Percentiles rank a stretch among this genome's conserved stretches.
Evolutionary conservation across 2,888 invertebrate species (phyloP).

Genomic region (Stenodera caucasica): DNA sequence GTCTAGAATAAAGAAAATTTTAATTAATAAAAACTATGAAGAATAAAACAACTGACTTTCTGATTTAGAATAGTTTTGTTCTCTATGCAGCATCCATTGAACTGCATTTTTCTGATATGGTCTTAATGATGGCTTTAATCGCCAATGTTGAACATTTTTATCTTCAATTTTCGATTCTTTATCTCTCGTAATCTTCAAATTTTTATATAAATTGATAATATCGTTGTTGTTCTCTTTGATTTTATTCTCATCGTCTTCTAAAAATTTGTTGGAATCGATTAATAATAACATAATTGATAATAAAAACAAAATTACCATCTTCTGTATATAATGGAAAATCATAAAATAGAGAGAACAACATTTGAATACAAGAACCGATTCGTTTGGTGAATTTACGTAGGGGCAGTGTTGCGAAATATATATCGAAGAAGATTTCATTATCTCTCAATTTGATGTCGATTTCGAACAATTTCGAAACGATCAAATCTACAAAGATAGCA

Average conservation of each 20-base stretch:
- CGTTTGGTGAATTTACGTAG: slow-evolving; percentile 40
- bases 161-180: slow-evolving; percentile 6
- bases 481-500: slow-evolving; percentile 39
- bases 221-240: slow-evolving; percentile 24
- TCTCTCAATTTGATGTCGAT: slow-evolving; percentile 37
- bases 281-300: not conserved
- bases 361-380: slow-evolving; percentile 38
- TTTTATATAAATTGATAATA: slow-evolving; percentile 33
- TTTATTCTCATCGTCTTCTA: slow-evolving; percentile 16
- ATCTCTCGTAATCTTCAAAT: slow-evolving; percentile 14
- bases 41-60: slow-evolving; percentile 27
- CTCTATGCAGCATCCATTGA: slow-evolving; percentile 68
- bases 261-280: not conserved
- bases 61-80: slow-evolving; percentile 48
- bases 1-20: slow-evolving; percentile 30
- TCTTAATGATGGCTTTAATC: slow-evolving; percentile 61
- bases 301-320: not conserved
- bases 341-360: slow-evolving; percentile 40
- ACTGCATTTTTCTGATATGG: slow-evolving; percentile 69
- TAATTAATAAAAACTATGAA: slow-evolving; percentile 11
- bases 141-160: slow-evolving; percentile 49
- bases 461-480: slow-evolving; percentile 43
- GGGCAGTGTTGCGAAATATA: slow-evolving; percentile 44
- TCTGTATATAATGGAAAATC: slow-evolving; percentile 20
- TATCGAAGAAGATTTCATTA: slow-evolving; percentile 38